phyloP scores from a whole-genome alignment of 2,888 invertebrate genomes.

The Antheraea yamamai region DNA sequence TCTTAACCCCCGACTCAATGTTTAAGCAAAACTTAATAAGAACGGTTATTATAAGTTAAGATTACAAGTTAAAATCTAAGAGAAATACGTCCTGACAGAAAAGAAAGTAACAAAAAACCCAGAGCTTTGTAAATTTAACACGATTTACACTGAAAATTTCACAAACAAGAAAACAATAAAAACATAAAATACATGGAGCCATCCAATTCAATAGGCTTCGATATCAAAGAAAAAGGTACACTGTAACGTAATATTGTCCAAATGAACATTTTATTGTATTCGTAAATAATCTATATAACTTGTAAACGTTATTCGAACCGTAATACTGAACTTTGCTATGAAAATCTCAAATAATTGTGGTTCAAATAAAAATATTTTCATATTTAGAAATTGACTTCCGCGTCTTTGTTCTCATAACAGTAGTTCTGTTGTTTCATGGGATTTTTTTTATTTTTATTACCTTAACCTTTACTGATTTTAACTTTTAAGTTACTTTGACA shows the following conservation, averaged over 20 bases:
- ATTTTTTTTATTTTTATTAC: too few species aligned
- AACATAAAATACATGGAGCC: not conserved
- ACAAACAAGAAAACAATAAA: not conserved
- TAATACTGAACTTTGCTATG: not conserved
- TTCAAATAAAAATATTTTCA: not conserved
- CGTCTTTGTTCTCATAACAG: too few species aligned
- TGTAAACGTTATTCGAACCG: not conserved
- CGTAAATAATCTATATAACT: not conserved
- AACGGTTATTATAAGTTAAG: too few species aligned
- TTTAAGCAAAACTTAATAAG: too few species aligned
- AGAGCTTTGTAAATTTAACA: not conserved
- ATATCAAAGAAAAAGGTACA: not conserved
- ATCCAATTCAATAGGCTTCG: constrained; percentile 7
- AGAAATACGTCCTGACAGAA: too few species aligned
- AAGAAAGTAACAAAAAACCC: not conserved
- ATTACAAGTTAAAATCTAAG: too few species aligned
- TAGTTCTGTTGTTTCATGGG: too few species aligned
- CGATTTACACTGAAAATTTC: not conserved
- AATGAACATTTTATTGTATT: too few species aligned
- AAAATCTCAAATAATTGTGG: not conserved
- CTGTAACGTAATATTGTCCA: not conserved
- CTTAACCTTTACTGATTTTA: too few species aligned
- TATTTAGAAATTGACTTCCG: not conserved
- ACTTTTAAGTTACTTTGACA: too few species aligned
- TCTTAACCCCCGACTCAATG: too few species aligned